Evolutionary conservation across 2,113 vertebrate genomes (phyloP).

Genomic region (Anthoscopus minutus): DNA sequence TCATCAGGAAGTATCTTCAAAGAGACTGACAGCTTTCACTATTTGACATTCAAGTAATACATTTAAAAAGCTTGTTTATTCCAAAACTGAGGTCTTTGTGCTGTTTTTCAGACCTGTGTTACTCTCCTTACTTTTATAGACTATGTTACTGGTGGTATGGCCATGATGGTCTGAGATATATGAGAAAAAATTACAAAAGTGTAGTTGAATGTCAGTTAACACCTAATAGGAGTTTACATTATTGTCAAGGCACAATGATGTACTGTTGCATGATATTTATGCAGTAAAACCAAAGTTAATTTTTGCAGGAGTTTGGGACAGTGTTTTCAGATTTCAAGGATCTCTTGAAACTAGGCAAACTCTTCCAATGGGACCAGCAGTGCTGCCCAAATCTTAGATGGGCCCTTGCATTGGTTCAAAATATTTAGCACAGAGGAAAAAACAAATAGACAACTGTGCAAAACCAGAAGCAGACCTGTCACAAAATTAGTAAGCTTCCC

Average conservation of each 20-base stretch:
- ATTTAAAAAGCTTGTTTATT: not conserved
- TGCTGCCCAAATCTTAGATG: not conserved
- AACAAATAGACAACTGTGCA: not conserved
- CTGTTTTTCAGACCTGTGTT: not conserved
- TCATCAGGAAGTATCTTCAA: not conserved
- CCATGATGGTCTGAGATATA: not conserved
- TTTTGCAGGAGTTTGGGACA: not conserved
- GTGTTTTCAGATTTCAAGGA: not conserved
- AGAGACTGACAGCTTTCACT: not conserved
- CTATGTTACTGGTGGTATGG: not conserved
- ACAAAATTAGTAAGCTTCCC: not conserved
- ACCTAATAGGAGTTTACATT: not conserved
- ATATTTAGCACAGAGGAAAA: not conserved
- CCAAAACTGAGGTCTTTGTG: not conserved
- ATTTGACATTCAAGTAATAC: not conserved
- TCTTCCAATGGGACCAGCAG: not conserved
- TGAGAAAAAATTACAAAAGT: not conserved
- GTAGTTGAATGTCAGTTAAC: not conserved
- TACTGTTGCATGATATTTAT: not conserved
- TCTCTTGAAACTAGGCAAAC: not conserved
- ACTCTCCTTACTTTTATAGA: not conserved
- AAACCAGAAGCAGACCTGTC: not conserved
- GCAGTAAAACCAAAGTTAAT: not conserved
- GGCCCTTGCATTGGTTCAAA: not conserved
- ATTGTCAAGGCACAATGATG: not conserved